Conservation (phyloP, 2,888 invertebrate species). For the Invenusta paracnida region DNA sequence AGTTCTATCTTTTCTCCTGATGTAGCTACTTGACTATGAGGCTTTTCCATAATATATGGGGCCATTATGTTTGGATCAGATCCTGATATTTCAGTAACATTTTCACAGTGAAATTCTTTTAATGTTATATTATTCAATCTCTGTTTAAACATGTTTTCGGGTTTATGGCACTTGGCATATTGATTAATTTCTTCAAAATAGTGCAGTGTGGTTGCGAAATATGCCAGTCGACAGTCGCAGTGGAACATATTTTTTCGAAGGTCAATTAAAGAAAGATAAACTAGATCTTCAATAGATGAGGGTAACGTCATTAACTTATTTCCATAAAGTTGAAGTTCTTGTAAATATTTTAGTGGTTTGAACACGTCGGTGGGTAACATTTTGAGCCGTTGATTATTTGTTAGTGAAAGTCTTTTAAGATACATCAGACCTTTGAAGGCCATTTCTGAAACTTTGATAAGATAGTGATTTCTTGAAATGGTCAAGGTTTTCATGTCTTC, state of each 20-base stretch:
- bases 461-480: not conserved
- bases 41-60: not conserved
- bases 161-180: not conserved
- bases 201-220: not conserved
- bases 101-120: not conserved
- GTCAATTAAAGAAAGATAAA: not conserved
- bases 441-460: not conserved
- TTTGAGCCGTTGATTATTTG: not conserved
- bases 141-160: not conserved
- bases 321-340: not conserved
- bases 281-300: slow-evolving; percentile 18
- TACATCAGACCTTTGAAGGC: slow-evolving; percentile 31
- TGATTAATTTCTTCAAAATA: not conserved
- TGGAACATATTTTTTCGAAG: slow-evolving; percentile 1
- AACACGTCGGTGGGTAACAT: slow-evolving; percentile 10
- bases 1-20: not conserved
- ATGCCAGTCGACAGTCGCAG: slow-evolving; percentile 24
- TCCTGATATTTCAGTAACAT: not conserved
- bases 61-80: not conserved
- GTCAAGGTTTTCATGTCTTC: not conserved
- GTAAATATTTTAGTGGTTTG: slow-evolving; percentile 22
- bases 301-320: slow-evolving; percentile 29
- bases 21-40: not conserved
- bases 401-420: not conserved
- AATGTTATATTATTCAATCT: not conserved